These are phyloP conservation scores for Aphidius gifuensis DNA, from an alignment of 1,140 invertebrate species.

Conservation along the genomic window DNA sequence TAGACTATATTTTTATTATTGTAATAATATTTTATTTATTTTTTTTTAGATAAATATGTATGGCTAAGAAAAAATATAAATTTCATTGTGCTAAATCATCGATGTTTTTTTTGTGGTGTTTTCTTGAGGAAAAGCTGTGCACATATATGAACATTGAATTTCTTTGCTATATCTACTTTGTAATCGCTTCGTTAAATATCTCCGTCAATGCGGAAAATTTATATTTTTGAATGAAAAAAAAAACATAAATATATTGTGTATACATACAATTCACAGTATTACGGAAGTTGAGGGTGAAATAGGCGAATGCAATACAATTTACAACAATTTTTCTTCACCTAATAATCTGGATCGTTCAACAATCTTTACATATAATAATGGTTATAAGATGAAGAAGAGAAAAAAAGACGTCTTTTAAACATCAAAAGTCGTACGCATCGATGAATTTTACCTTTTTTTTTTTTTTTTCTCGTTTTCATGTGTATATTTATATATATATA, in stretches of 20 bases:
- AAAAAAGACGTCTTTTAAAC: constrained; percentile 17
- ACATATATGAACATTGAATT: not conserved
- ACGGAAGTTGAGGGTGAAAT: constrained; percentile 13
- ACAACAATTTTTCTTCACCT: constrained; percentile 11
- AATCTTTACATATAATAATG: constrained; percentile 1
- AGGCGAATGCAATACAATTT: constrained; percentile 2
- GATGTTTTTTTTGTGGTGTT: constrained; percentile 22
- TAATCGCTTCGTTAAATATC: constrained; percentile 26
- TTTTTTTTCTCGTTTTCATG: no score
- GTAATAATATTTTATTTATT: constrained; percentile 14
- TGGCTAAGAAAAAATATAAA: not conserved
- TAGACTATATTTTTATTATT: no score
- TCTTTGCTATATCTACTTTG: not conserved
- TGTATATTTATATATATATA: no score
- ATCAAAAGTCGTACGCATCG: constrained; percentile 25
- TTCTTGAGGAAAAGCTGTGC: not conserved
- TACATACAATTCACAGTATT: no score
- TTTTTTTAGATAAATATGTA: not conserved
- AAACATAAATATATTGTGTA: constrained; percentile 1
- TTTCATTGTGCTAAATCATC: constrained; percentile 3
- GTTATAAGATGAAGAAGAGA: not conserved
- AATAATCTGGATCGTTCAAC: constrained; percentile 6
- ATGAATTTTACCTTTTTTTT: constrained; percentile 14
- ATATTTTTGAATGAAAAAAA: no score
- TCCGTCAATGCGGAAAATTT: constrained; percentile 19